Evolutionary conservation across 1,140 invertebrate genomes (phyloP).

Genomic region (Anthonomus grandis): DNA sequence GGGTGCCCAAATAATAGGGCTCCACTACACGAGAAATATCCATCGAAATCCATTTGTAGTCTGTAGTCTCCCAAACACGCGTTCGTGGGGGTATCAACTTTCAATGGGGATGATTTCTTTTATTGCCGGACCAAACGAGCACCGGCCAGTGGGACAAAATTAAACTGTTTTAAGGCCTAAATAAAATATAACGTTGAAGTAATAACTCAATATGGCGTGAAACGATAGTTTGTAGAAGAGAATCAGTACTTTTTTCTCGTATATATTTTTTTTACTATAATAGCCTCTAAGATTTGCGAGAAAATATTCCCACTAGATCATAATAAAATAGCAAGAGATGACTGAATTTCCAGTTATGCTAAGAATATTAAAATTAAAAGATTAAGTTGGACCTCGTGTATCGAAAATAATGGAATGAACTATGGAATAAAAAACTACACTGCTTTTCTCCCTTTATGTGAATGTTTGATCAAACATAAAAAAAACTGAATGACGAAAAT

Average conservation of each 20-base stretch:
- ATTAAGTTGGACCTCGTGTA: not conserved
- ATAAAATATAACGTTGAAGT: not conserved
- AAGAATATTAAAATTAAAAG: not conserved
- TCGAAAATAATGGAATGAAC: not conserved
- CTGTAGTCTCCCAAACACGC: conserved; percentile 9
- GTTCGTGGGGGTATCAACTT: conserved; percentile 27
- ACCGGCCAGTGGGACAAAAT: not conserved
- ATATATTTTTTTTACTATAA: not conserved
- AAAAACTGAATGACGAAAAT: not conserved
- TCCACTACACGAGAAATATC: conserved; percentile 21
- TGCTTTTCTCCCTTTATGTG: too few species aligned
- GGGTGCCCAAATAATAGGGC: conserved; percentile 23
- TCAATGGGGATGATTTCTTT: conserved; percentile 33
- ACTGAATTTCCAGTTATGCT: not conserved
- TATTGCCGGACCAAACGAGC: conserved; percentile 24
- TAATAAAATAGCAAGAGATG: not conserved
- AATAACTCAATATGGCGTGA: not conserved
- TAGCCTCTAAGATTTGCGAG: not conserved
- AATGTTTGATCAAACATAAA: not conserved
- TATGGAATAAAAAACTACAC: not conserved
- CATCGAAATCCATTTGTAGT: conserved; percentile 28
- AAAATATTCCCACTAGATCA: not conserved
- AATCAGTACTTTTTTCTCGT: not conserved
- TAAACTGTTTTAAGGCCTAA: not conserved
- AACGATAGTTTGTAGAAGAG: not conserved